Percentiles rank a stretch among this genome's conserved stretches.
These are phyloP conservation scores for Pavo muticus DNA, from an alignment of 2,113 vertebrate species.

Conservation along the genomic window DNA sequence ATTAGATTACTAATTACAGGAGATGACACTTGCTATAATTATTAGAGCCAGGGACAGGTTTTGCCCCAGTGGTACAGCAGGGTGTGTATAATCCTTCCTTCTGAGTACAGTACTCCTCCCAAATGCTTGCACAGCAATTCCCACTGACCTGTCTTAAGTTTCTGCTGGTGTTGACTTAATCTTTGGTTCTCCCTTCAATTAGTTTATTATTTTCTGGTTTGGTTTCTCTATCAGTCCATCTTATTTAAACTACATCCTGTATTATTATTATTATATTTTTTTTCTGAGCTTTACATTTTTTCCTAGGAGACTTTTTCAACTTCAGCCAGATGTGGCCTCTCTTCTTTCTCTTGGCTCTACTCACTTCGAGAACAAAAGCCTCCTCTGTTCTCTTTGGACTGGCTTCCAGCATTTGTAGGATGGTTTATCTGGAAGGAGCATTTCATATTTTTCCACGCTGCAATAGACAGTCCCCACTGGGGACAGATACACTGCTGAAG, in stretches of 20 bases:
- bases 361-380: background rate
- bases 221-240: background rate
- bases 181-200: background rate
- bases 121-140: background rate
- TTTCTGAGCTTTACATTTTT: background rate
- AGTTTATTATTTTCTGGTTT: background rate
- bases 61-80: background rate
- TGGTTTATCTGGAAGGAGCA: conserved; percentile 16
- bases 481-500: background rate
- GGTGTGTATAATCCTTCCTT: background rate
- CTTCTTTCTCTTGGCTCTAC: conserved; percentile 17
- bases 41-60: background rate
- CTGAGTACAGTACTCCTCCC: background rate
- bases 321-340: conserved; percentile 17
- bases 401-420: conserved; percentile 17
- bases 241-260: background rate
- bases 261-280: background rate
- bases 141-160: background rate
- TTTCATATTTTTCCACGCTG: background rate
- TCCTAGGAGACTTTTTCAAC: background rate
- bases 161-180: background rate
- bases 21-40: background rate
- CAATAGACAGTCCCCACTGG: background rate
- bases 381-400: conserved; percentile 33
- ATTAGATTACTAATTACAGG: background rate